Evolutionary conservation across 2,888 invertebrate species (phyloP), one percentile per base, ranked within the genome.

Genomic region (Crematogaster levior): DNA sequence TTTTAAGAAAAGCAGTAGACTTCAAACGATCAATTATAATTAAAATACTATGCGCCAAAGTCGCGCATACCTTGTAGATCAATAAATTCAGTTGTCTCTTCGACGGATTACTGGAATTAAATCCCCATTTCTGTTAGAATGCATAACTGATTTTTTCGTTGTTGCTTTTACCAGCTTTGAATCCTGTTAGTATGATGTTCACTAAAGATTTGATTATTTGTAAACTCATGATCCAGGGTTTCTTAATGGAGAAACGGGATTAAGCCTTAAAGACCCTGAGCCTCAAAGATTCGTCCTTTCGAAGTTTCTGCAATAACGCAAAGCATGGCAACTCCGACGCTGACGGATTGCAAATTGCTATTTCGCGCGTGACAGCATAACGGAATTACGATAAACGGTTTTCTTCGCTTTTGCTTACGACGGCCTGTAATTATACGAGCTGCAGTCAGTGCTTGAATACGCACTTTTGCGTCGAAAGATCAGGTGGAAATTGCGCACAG

Each of bases 21-120:
- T 53, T 68, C 18, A 53, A 68, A 43, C 30, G 12, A 68, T 77
- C 40, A 77, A 30, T 77, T 77, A 77, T 77, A 68, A 66, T 77
- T 77, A 77, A 66, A 43, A 3, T 51, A 34, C 40, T 30, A 30
- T 18, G 0, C 40, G 56, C 15, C 30, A 46, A 73, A 73, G 73
- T 34, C 24, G n/a, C 24, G 15, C n/a, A 4, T 37, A 75, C 18
- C 12, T 24, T 9, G 46, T 40, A 75, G 37, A 63, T 12, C n/a
- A 24, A 66, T 51, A 66, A 75, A 40, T 66, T 65, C 15, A 75
- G 51, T 51, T 40, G 9, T 24, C 27, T 65, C n/a, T 65, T n/a
- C 37, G 7, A 63, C 15, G n/a, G 4, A 37, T 75, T 74, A 61
- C 7, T 3, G 9, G 34, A 46, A 74, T 74, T 65, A 65, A 65